Conservation (phyloP, 2,797 vertebrate genomes). For the Gorsachius magnificus region DNA sequence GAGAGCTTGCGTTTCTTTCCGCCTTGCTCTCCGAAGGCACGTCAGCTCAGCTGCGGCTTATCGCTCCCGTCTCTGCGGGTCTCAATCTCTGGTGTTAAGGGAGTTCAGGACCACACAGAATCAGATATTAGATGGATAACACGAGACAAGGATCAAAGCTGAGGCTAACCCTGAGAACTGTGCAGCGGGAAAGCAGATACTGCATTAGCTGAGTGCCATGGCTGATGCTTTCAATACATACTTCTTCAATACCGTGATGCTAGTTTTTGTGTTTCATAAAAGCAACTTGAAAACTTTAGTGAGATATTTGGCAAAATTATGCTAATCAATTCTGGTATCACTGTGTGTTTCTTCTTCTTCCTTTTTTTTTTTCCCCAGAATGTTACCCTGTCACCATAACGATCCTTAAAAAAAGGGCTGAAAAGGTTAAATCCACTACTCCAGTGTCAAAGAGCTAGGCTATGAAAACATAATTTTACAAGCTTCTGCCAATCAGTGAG, state of each 20-base stretch:
- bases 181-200: not conserved
- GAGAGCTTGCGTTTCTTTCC: not conserved
- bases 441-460: not conserved
- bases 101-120: conserved; percentile 50
- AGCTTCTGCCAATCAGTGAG: conserved; percentile 31
- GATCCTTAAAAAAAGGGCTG: not conserved
- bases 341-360: not conserved
- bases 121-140: not conserved
- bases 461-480: conserved; percentile 54
- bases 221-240: not conserved
- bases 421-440: conserved; percentile 4
- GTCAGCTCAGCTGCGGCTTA: not conserved
- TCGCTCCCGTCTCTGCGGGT: not conserved
- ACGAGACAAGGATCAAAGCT: not conserved
- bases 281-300: not conserved
- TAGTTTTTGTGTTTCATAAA: not conserved
- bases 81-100: not conserved
- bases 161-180: not conserved
- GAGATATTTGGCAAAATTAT: not conserved
- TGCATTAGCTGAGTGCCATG: not conserved
- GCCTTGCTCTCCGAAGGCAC: not conserved
- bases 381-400: not conserved
- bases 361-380: not conserved
- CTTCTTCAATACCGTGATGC: not conserved
- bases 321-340: not conserved